Evolutionary conservation across 2,888 invertebrate species (phyloP), one percentile per base, ranked within the genome.

Genomic region (Meiosimyza decipiens): DNA sequence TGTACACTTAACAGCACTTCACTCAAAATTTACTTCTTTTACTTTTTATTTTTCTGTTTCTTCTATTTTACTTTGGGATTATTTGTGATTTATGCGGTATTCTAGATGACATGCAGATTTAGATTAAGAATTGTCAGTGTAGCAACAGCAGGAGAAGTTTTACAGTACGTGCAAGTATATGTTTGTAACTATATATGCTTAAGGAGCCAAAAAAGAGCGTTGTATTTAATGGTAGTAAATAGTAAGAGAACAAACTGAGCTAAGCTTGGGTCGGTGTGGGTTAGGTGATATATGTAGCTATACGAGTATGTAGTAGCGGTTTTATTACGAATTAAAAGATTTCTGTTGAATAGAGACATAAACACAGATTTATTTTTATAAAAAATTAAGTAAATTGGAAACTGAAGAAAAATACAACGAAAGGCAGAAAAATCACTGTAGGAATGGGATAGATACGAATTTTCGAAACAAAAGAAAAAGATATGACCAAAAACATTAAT

Each of bases 21-120:
- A 40, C 40, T 40, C 40, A 40, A 40, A 40, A 40, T 40, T 1
- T 40, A 9, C 40, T 16, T 51, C 51, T 59, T 22, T n/a, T 63
- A 54, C 52, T 69, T 52, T 51, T 13, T 33, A 66, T 69, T 74
- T 16, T 63, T 54, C 60, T 69, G 33, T 40, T 13, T 33, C 66
- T 69, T 75, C 66, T 82, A 81, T 82, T 83, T 83, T 83, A 82
- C 79, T 83, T 82, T 79, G 79, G 84, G 84, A 84, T 84, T 84
- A 84, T 82, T 83, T 82, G 82, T 84, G 84, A 84, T 84, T 84
- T 84, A 84, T 84, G 84, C 84, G 84, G 82, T 81, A 80, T 81
- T 84, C 80, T 76, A 83, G 84, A 82, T 84, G 84, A 84, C 84
- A 84, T 82, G 83, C 82, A 84, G 84, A 84, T 84, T 84, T 82